phyloP scores from a whole-genome alignment of 2,888 invertebrate species.

The Drosophila dives region DNA sequence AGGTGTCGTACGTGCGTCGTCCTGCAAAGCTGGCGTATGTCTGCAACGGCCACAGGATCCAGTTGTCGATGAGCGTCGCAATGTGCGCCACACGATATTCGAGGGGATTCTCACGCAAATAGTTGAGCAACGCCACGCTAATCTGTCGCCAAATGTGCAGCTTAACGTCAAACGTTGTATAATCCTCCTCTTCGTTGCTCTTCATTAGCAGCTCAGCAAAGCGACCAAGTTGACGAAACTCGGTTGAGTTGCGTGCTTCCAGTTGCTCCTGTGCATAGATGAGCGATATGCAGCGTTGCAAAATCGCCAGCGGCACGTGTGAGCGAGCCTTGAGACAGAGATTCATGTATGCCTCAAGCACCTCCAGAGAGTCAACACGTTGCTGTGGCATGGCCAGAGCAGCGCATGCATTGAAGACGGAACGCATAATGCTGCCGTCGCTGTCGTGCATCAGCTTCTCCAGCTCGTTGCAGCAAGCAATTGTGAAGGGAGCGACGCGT shows the following conservation, averaged over 20 bases:
- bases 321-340: slow-evolving; percentile 64
- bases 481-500: slow-evolving; percentile 57
- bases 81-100: slow-evolving; percentile 70
- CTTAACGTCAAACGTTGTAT: slow-evolving; percentile 71
- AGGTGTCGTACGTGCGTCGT: slow-evolving; percentile 42
- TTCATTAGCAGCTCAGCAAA: slow-evolving; percentile 70
- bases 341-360: slow-evolving; percentile 63
- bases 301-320: slow-evolving; percentile 66
- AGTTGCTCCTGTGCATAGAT: slow-evolving; percentile 63
- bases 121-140: slow-evolving; percentile 61
- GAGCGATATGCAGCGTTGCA: slow-evolving; percentile 67
- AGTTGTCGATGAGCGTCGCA: slow-evolving; percentile 71
- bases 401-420: slow-evolving; percentile 63
- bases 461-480: slow-evolving; percentile 63
- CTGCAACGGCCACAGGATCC: slow-evolving; percentile 83
- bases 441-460: slow-evolving; percentile 43
- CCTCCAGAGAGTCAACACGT: slow-evolving; percentile 31
- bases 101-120: slow-evolving; percentile 66
- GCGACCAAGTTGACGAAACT: slow-evolving; percentile 60
- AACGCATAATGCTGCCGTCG: slow-evolving; percentile 60
- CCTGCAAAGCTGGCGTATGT: slow-evolving; percentile 70
- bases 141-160: slow-evolving; percentile 80
- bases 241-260: slow-evolving; percentile 41
- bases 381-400: slow-evolving; percentile 2
- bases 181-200: slow-evolving; percentile 73